A percentile compares a stretch with the other conserved stretches of the same genome.
Conservation (phyloP, 2,113 vertebrate genomes). For the Brachyistius frenatus region DNA sequence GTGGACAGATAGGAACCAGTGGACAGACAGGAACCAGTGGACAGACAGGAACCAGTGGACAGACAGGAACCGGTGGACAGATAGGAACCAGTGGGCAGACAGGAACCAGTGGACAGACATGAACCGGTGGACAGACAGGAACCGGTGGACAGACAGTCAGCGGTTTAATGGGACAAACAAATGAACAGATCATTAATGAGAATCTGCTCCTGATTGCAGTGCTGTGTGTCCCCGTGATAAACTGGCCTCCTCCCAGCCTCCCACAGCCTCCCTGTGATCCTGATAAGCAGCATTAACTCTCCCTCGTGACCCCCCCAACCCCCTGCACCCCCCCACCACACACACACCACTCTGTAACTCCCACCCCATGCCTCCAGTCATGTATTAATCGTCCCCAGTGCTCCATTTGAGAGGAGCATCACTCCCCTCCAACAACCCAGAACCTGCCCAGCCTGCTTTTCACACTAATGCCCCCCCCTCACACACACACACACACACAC, state of each 20-base stretch:
- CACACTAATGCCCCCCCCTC: slow-evolving; percentile 28
- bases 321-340: neutral
- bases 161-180: slow-evolving; percentile 33
- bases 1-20: too few relatives aligned
- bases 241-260: slow-evolving; percentile 47
- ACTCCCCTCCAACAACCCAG: slow-evolving; percentile 13
- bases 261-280: slow-evolving; percentile 62
- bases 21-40: too few relatives aligned
- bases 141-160: too few relatives aligned
- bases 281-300: slow-evolving; percentile 72
- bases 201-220: slow-evolving; percentile 50
- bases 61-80: too few relatives aligned
- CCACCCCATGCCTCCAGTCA: slow-evolving; percentile 45
- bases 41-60: too few relatives aligned
- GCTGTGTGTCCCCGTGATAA: slow-evolving; percentile 65
- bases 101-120: too few relatives aligned
- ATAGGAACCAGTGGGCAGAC: too few relatives aligned
- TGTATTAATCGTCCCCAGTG: slow-evolving; percentile 55
- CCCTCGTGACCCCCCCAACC: slow-evolving; percentile 6
- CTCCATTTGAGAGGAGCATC: slow-evolving; percentile 43
- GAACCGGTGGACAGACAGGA: too few relatives aligned
- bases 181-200: slow-evolving; percentile 46
- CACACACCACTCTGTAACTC: neutral
- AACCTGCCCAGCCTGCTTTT: slow-evolving; percentile 33
- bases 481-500: too few relatives aligned